These are phyloP conservation scores for Chloroceryle aenea DNA, from an alignment of 2,113 vertebrate genomes.

Conservation along the genomic window DNA sequence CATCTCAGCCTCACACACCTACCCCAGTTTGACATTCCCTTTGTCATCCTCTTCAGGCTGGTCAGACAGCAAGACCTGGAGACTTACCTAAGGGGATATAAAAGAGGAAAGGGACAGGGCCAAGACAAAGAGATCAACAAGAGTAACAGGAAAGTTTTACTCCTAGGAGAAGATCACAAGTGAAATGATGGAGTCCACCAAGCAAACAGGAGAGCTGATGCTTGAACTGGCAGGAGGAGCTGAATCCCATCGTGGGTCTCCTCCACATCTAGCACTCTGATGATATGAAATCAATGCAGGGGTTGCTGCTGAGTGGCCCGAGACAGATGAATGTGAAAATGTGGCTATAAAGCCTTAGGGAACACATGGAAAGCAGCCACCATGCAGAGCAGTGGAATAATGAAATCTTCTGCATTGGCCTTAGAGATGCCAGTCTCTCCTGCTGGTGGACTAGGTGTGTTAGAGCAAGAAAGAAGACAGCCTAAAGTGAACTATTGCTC, in stretches of 20 bases:
- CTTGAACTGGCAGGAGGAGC: conserved; percentile 9
- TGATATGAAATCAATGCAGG: conserved; percentile 45
- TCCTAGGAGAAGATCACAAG: not conserved
- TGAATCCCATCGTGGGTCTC: not conserved
- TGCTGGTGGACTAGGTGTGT: not conserved
- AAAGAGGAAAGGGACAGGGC: not conserved
- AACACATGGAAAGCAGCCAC: conserved; percentile 46
- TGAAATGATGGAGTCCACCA: not conserved
- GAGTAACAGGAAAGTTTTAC: not conserved
- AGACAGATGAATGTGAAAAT: conserved; percentile 32
- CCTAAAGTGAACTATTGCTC: not conserved
- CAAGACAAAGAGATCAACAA: not conserved
- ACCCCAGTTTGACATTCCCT: not conserved
- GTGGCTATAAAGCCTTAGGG: conserved; percentile 37
- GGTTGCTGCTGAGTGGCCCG: conserved; percentile 1
- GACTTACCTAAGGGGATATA: not conserved
- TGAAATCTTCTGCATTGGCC: conserved; percentile 22
- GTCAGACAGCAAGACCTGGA: not conserved
- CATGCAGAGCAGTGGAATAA: conserved; percentile 39
- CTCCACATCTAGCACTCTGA: not conserved
- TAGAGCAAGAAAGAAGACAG: not conserved
- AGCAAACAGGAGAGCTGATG: not conserved
- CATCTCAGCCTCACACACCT: conserved; percentile 9
- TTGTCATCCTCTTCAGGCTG: not conserved
- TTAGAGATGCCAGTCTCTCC: not conserved